phyloP scores from a whole-genome alignment of 2,888 invertebrate species.

The Agonopterix arenella region DNA sequence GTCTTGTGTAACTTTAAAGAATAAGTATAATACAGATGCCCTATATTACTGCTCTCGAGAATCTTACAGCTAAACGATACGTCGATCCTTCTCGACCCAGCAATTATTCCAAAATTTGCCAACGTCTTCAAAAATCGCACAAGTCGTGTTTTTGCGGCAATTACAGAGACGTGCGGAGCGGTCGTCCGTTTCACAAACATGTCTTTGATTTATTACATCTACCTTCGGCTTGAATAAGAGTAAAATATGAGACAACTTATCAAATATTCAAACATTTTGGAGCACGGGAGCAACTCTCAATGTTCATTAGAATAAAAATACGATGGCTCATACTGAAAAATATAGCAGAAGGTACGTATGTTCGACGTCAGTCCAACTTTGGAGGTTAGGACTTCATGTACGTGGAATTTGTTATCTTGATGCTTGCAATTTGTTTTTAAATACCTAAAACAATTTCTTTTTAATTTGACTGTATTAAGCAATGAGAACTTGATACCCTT shows the following conservation, averaged over 20 bases:
- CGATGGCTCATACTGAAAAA: constrained; percentile 63
- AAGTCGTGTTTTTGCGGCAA: constrained; percentile 69
- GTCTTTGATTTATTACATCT: constrained; percentile 70
- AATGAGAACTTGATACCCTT: no score
- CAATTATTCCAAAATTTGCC: constrained; percentile 70
- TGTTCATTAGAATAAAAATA: constrained; percentile 72
- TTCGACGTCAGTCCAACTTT: constrained; percentile 42
- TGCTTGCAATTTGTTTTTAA: constrained; percentile 9
- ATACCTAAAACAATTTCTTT: no score
- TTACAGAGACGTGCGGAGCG: constrained; percentile 65
- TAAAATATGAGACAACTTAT: constrained; percentile 69
- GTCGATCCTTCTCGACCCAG: constrained; percentile 4
- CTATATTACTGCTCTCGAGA: not conserved
- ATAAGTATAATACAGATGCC: no score
- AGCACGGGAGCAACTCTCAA: constrained; percentile 52
- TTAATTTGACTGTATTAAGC: no score
- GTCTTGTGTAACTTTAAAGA: no score
- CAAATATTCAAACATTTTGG: constrained; percentile 69
- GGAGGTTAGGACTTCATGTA: constrained; percentile 31
- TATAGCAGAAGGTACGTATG: constrained; percentile 29
- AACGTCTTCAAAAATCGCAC: constrained; percentile 65
- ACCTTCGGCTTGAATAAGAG: constrained; percentile 51
- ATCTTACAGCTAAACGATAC: not conserved
- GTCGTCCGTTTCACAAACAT: constrained; percentile 58
- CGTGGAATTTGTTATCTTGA: constrained; percentile 19